A percentile compares a stretch with the other conserved stretches of the same genome.
phyloP scores from a whole-genome alignment of 2,888 invertebrate species.

The Lepidocyrtinus sp. region DNA sequence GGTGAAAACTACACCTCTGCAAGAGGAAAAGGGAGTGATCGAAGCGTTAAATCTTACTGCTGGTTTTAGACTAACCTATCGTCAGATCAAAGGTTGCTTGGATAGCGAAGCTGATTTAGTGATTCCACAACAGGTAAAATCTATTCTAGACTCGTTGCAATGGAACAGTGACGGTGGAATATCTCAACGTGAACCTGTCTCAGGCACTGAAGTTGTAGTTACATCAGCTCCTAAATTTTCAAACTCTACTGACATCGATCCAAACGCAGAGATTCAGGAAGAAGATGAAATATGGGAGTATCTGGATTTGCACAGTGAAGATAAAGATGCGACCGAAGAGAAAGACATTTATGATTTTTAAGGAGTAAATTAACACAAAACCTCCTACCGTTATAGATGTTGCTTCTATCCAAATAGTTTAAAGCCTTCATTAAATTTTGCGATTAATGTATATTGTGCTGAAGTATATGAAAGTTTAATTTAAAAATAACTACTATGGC shows the following conservation, averaged over 20 bases:
- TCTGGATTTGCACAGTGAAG: conserved; percentile 55
- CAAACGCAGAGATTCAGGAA: conserved; percentile 30
- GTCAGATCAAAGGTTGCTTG: conserved; percentile 61
- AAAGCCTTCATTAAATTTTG: no score
- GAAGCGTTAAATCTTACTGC: conserved; percentile 59
- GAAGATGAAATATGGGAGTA: conserved; percentile 68
- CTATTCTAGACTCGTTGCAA: conserved; percentile 46
- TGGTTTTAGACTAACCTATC: conserved; percentile 64
- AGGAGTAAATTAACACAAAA: no score
- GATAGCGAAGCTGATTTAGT: conserved; percentile 61
- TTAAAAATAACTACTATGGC: no score
- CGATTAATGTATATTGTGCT: no score
- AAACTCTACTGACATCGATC: neutral
- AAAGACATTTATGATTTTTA: conserved; percentile 66
- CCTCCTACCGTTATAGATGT: no score
- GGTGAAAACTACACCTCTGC: conserved; percentile 58
- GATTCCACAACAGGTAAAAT: conserved; percentile 43
- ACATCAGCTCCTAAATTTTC: no score
- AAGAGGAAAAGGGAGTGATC: conserved; percentile 54
- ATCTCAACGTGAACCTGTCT: conserved; percentile 12
- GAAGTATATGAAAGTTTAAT: no score
- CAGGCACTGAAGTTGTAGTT: neutral
- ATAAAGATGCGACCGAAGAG: conserved; percentile 52
- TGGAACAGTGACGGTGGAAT: conserved; percentile 39
- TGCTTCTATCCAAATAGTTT: no score